Evolutionary conservation across 2,113 vertebrate genomes (phyloP).

Genomic region (Nothocercus julius): DNA sequence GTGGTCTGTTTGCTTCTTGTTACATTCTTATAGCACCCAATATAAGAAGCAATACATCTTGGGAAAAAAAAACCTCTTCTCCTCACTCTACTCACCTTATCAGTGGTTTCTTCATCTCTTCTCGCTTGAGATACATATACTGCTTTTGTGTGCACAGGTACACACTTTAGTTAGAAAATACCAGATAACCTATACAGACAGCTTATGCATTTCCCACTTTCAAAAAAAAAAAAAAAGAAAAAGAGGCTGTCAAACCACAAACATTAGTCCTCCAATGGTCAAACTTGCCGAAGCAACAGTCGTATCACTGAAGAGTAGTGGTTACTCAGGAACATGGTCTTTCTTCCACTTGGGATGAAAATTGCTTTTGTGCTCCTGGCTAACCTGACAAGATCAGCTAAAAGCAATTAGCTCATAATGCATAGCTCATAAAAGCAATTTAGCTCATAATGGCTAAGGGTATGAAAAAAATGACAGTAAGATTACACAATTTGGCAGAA

Average conservation of each 20-base stretch:
- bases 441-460: not conserved
- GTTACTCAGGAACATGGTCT: not conserved
- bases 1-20: not conserved
- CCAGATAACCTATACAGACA: not conserved
- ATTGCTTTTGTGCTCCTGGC: not conserved
- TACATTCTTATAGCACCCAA: not conserved
- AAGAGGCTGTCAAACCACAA: not conserved
- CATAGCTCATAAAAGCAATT: not conserved
- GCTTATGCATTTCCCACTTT: not conserved
- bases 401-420: not conserved
- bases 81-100: not conserved
- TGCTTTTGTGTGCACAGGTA: not conserved
- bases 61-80: not conserved
- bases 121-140: not conserved
- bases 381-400: not conserved
- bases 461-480: not conserved
- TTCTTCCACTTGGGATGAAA: not conserved
- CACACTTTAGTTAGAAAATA: not conserved
- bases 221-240: not conserved
- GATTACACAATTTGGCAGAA: not conserved
- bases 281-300: not conserved
- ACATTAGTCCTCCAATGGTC: not conserved
- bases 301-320: not conserved
- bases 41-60: not conserved
- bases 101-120: not conserved